Evolutionary conservation across 2,797 vertebrate genomes (phyloP).

Genomic region (Serranus cabrilla): DNA sequence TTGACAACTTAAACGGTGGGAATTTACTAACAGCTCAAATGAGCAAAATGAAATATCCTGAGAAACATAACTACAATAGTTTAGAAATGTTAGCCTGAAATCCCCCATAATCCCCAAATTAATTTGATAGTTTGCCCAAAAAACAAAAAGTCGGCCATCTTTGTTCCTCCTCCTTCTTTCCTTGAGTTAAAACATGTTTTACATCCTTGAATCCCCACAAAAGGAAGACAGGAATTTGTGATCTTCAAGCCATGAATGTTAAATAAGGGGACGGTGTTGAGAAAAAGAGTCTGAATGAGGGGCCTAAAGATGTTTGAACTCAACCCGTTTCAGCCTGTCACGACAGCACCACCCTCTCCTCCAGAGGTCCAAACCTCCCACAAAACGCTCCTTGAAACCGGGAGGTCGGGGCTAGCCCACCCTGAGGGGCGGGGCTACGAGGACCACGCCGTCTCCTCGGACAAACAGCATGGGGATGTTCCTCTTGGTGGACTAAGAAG

Average conservation of each 20-base stretch:
- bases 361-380: neutral
- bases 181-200: neutral
- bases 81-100: neutral
- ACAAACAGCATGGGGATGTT: slow-evolving; percentile 99
- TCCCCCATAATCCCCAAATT: neutral
- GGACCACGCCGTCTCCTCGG: slow-evolving; percentile 96
- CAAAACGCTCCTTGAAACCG: neutral
- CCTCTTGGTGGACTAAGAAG: slow-evolving; percentile 94
- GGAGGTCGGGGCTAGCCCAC: slow-evolving; percentile 87
- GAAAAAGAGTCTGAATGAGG: neutral
- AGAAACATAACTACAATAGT: neutral
- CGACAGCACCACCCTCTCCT: neutral
- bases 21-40: neutral
- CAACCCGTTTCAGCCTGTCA: neutral
- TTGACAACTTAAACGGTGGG: neutral
- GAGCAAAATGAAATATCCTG: neutral
- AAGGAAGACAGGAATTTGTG: neutral
- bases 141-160: neutral
- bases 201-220: neutral
- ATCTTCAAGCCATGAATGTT: neutral
- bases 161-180: neutral
- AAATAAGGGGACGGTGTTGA: neutral
- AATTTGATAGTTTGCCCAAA: neutral
- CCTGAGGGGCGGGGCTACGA: slow-evolving; percentile 95
- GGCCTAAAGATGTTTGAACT: slow-evolving; percentile 4